Evolutionary conservation across 2,797 vertebrate species (phyloP), one percentile per base, ranked within the genome.

Genomic region (Micromesistius poutassou): DNA sequence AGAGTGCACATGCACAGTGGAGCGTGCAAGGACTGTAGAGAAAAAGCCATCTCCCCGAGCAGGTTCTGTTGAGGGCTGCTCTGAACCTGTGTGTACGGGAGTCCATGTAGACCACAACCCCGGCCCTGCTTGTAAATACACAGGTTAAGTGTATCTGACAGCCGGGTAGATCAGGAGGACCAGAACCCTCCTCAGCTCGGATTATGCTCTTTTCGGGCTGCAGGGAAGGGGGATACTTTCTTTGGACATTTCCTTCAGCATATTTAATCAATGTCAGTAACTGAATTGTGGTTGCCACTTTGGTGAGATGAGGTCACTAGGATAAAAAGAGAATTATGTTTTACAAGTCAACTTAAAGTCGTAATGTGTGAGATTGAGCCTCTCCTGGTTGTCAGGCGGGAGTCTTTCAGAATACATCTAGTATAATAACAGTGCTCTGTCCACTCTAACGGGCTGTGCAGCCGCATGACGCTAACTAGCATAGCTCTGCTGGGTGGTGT

Each of bases 41-140:
- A 87, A 89, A 91, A 91, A 88, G 85, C 88, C 89, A 85, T 91
- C 87, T 90, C 77, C 76, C 77, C 79, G 86, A 88, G 81, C 86
- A 89, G 91, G 87, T 86, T 83, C 88, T 78, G 82, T 22, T 8
- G 55, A 62, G 55, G 55, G 55, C 55, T 62, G 22, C 22, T 62
- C 55, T 62, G 22, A 62, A 25, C 55, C 55, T 62, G 55, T n/a
- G 55, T 62, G 55, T 25, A 25, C 22, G 2, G 4, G 55, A 16
- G 55, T 62, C 55, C 22, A n/a, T 16, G 46, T n/a, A 62, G 55
- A 82, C 82, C 88, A 86, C 86, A 90, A 91, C 81, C 76, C 16
- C 75, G 78, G 83, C 74, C 3, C 42, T 4, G 81, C 88, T 89
- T 82, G 72, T 40, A 25, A n/a, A 40, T 25, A 40, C 1, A n/a